Base-by-base conservation (phyloP, 2,797 vertebrate species). In the Bradypus variegatus region DNA sequence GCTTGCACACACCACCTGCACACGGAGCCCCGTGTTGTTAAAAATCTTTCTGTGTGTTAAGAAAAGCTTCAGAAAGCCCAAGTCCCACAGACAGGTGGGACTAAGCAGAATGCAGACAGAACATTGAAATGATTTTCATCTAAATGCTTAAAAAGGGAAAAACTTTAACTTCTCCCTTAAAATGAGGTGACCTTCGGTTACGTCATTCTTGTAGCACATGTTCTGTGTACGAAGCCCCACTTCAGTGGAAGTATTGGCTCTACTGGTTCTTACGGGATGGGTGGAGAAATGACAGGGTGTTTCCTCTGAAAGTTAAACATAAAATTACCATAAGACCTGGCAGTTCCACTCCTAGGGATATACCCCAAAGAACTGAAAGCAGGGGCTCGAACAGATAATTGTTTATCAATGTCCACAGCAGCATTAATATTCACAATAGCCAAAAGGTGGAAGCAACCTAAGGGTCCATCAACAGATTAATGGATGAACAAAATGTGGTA, bases 181-280 rank as follows among this genome's bases (percentile, higher is more conserved):
- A 13, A 23, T 3, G 9, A n/a, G 38, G 15, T 29, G 33, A 8
- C 27, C 27, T 19, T 23, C 65, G 33, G 53, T 62, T 16, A 33
- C 1, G 0, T 12, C 36, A n/a, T 14, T 33, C 29, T 14, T 27
- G 33, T 14, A 13, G 19, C 5, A 1, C 14, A 1, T 0, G 8
- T 27, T 53, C 60, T 8, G 78, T 14, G 53, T 38, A 38, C 2
- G 11, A 67, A 81, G 64, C 64, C 73, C 50, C 58, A 12, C 48
- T 23, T 31, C 27, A 4, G 62, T 0, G 9, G 64, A 78, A 70
- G 55, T 6, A 25, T 33, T 15, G 12, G 48, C 23, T 4, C 9
- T 29, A 1, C 36, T 3, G 12, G 33, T 8, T 65, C 69, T 45
- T 27, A 8, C 10, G 31, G 1, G 23, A 12, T 53, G 29, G 29